Percentiles rank a stretch among this genome's conserved stretches.
Conservation (phyloP, 1,140 invertebrate genomes). For the Heliothis virescens region DNA sequence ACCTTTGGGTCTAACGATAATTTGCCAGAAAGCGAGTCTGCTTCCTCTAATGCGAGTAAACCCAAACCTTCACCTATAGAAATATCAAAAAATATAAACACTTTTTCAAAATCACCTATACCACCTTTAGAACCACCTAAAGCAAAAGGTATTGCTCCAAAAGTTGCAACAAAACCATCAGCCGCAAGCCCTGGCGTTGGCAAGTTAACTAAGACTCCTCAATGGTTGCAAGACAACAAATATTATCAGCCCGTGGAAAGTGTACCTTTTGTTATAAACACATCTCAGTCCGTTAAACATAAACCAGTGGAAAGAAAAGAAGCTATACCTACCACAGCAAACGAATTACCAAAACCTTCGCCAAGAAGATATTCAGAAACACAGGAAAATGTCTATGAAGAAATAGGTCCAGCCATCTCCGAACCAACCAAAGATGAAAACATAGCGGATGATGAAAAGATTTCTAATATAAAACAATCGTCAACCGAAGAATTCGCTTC, state of each 20-base stretch:
- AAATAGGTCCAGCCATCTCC: constrained; percentile 72
- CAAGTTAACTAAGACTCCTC: constrained; percentile 71
- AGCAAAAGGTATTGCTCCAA: background rate
- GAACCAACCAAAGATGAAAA: constrained; percentile 60
- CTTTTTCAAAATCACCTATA: constrained; percentile 49
- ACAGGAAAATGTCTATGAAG: constrained; percentile 80
- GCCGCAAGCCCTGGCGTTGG: constrained; percentile 53
- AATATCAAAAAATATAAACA: constrained; percentile 34
- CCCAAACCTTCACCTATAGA: constrained; percentile 28
- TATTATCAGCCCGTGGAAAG: constrained; percentile 79
- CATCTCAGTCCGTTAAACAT: constrained; percentile 59
- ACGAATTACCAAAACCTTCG: constrained; percentile 54
- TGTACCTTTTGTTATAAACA: constrained; percentile 74
- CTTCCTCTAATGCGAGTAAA: constrained; percentile 55
- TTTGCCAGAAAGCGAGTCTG: constrained; percentile 56
- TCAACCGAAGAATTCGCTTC: constrained; percentile 63
- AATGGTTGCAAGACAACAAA: constrained; percentile 77
- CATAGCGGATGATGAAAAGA: constrained; percentile 78
- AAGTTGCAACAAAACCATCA: background rate
- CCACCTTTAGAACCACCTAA: constrained; percentile 15
- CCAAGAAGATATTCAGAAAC: constrained; percentile 59
- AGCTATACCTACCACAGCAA: constrained; percentile 44
- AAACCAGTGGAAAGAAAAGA: constrained; percentile 53
- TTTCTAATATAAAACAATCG: constrained; percentile 63
- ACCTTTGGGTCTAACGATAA: constrained; percentile 64